Base-by-base conservation (phyloP, 2,113 vertebrate genomes). In the Sinosuthora webbiana region DNA sequence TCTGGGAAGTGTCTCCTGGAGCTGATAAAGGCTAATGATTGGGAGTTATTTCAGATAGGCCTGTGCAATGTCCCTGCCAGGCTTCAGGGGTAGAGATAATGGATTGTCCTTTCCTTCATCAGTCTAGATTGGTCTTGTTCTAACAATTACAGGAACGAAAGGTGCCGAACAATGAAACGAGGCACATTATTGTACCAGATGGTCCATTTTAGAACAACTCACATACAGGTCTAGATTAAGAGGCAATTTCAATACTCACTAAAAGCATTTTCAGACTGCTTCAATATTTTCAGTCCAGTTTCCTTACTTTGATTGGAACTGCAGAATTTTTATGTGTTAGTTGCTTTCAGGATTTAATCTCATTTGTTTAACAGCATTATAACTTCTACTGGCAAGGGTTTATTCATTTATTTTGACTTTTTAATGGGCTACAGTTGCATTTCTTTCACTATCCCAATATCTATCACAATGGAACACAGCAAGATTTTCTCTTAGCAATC, bases 331-430 rank as follows among this genome's bases (percentile, higher is more conserved):
- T 60, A 41, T 83, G n/a, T 39, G 68, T 60, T 78, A 9, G 33
- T 75, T 70, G 52, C 30, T 93, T 82, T 88, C 44, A 69, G 31
- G 35, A 80, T 94, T 96, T 73, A 93, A 91, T 93, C 69, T 88
- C 42, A 64, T 89, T 24, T 96, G 33, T 95, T 94, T 92, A 91
- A 91, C 65, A 89, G 57, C 39, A 63, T 81, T 84, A 42, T 93
- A 90, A 82, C 50, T 87, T 96, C 57, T 9, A 81, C 33, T 87
- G 74, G 88, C 45, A 90, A 83, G 57, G 39, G 67, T 93, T 90
- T 94, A 73, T 77, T 96, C 17, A 88, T 74, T 95, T 95, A 75
- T 93, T 81, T 89, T 95, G 45, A 92, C 60, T 86, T 90, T 94
- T 49, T 52, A 88, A 75, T 50, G 52, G 45, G 45, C 50, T 28